These are phyloP conservation scores for Cepphus grylle DNA, from an alignment of 2,113 vertebrate species.

Conservation along the genomic window DNA sequence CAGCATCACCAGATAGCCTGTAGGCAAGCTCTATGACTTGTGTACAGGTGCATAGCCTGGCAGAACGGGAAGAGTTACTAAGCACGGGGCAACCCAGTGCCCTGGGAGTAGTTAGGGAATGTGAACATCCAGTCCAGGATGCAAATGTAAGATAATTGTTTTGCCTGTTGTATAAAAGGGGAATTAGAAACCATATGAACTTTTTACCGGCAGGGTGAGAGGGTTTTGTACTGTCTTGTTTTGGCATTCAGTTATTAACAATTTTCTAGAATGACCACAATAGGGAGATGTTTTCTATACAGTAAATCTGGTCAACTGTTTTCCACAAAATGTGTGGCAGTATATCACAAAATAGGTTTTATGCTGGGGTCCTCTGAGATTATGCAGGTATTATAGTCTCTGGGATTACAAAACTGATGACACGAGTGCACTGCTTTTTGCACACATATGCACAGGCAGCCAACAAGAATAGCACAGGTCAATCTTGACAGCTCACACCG, in stretches of 20 bases:
- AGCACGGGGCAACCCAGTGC: neutral
- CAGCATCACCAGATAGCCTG: neutral
- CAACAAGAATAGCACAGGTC: neutral
- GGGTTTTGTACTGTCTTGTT: neutral
- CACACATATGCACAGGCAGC: neutral
- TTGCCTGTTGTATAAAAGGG: neutral
- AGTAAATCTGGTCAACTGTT: neutral
- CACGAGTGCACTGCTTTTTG: neutral
- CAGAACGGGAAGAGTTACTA: neutral
- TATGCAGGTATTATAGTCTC: neutral
- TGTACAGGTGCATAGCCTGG: neutral
- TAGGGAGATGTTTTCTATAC: neutral
- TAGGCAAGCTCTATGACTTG: neutral
- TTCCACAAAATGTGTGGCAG: neutral
- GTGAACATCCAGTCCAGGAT: neutral
- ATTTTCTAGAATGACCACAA: neutral
- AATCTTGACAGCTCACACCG: neutral
- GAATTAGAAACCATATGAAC: neutral
- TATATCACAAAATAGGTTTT: neutral
- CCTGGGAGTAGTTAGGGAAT: neutral
- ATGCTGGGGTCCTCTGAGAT: neutral
- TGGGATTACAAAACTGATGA: neutral
- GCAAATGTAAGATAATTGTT: neutral
- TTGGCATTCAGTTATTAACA: neutral
- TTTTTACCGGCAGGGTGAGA: neutral